These are phyloP conservation scores for Sycophila sp. DNA, from an alignment of 1,140 invertebrate species.

Conservation along the genomic window DNA sequence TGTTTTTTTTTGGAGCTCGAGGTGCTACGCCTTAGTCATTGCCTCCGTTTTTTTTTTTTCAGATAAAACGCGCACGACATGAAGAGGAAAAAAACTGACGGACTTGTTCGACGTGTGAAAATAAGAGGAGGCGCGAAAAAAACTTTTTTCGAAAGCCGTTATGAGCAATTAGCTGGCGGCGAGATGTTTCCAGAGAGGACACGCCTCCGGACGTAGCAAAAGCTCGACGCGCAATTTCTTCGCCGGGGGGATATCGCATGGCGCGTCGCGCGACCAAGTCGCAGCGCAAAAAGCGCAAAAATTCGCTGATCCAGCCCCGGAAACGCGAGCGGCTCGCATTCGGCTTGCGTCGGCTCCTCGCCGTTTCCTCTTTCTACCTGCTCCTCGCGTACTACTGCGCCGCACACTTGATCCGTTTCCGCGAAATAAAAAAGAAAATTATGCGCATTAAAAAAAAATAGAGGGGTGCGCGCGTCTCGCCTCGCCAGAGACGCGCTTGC, in stretches of 20 bases:
- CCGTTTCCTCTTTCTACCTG: not conserved
- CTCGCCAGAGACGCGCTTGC: too few species aligned
- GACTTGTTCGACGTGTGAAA: too few species aligned
- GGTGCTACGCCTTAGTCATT: not conserved
- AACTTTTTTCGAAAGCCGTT: too few species aligned
- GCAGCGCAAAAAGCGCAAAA: not conserved
- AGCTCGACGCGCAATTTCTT: not conserved
- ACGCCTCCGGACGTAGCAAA: too few species aligned
- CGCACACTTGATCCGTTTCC: not conserved
- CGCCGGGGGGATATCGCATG: too few species aligned
- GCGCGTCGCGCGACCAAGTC: not conserved
- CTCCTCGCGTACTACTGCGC: not conserved
- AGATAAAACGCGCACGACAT: too few species aligned
- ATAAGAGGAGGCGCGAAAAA: too few species aligned
- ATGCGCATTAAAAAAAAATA: not conserved
- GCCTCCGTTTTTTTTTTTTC: not conserved
- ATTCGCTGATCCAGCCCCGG: constrained; percentile 9
- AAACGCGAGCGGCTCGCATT: constrained; percentile 3
- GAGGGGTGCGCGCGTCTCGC: too few species aligned
- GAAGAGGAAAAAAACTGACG: too few species aligned
- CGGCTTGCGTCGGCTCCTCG: not conserved
- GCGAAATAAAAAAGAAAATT: not conserved
- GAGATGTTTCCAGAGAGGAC: too few species aligned
- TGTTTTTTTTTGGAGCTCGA: not conserved
- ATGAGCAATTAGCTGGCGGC: too few species aligned